These are phyloP conservation scores for Lithobates pipiens DNA, from an alignment of 2,797 vertebrate species.

Conservation along the genomic window DNA sequence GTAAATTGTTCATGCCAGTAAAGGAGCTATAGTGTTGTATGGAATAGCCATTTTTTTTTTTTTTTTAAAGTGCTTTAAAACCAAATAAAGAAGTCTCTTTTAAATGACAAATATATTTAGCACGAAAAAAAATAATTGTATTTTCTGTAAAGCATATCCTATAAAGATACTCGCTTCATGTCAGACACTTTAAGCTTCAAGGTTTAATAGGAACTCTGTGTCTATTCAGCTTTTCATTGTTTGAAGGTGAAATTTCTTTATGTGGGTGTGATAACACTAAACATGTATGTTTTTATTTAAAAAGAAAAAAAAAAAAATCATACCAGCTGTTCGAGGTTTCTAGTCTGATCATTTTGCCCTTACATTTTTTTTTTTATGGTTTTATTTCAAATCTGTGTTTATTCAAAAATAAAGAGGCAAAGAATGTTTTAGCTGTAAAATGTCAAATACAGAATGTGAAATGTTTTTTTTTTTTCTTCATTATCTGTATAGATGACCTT, in stretches of 20 bases:
- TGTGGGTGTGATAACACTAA: slow-evolving; percentile 53
- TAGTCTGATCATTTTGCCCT: slow-evolving; percentile 23
- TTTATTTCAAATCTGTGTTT: slow-evolving; percentile 18
- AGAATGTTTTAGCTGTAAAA: slow-evolving; percentile 11
- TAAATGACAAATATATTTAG: slow-evolving; percentile 48
- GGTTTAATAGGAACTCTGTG: slow-evolving; percentile 41
- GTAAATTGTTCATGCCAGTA: neutral
- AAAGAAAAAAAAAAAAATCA: slow-evolving; percentile 14
- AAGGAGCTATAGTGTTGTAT: slow-evolving; percentile 5
- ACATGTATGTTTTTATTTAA: slow-evolving; percentile 27
- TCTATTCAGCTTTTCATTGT: slow-evolving; percentile 44
- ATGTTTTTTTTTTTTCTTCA: neutral
- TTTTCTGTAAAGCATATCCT: slow-evolving; percentile 43
- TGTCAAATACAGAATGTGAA: slow-evolving; percentile 14
- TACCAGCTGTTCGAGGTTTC: slow-evolving; percentile 38
- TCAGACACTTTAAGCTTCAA: slow-evolving; percentile 44
- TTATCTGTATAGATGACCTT: neutral
- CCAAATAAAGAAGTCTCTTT: slow-evolving; percentile 40
- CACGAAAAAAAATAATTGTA: slow-evolving; percentile 25
- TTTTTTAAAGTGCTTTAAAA: neutral
- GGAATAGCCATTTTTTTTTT: neutral
- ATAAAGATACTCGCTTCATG: slow-evolving; percentile 41
- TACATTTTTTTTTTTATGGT: slow-evolving; percentile 26
- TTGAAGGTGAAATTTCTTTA: slow-evolving; percentile 56
- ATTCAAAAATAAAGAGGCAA: neutral